Evolutionary conservation across 1,140 invertebrate genomes (phyloP), one percentile per base, ranked within the genome.

Genomic region (Pseudomyrmex dendroicus): DNA sequence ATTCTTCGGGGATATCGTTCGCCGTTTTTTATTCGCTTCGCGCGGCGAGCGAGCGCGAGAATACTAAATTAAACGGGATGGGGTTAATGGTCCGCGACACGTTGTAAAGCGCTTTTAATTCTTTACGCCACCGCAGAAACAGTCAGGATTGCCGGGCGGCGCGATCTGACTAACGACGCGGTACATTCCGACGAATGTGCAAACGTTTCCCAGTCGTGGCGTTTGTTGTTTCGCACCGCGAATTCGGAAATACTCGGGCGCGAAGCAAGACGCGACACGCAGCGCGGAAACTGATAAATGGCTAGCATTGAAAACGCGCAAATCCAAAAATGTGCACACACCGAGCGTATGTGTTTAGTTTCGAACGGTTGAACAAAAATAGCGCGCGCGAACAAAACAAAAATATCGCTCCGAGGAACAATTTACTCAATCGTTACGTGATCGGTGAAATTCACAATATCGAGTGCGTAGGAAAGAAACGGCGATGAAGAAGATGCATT

Each of bases 101-200:
- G 52, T 76, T 66, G 73, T 66, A 77, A 59, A 77, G 76, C 72
- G 82, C 73, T 83, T 72, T 83, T 83, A 83, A 83, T 83, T 83
- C 62, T 83, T 83, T 74, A 82, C 78, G 50, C 17, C 50, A 10
- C 57, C 59, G 70, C 61, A 35, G 57, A 12, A 74, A 74, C 68
- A 64, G 70, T 82, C 50, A 35, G 78, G 59, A 74, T 82, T 63
- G 74, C 57, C 25, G 70, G n/a, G 48, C 25, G 72, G 20, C 3
- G 57, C 70, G 78, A 82, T 73, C 78, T 74, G 46, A 82, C 68
- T 82, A 82, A 82, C 77, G 77, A 73, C 77, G 68, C 59, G 48
- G 25, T 54, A 22, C 70, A 17, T 70, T 12, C 59, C 46, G 5
- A 20, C 59, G 63, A 78, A 68, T 64, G 35, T 35, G 35, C 62